These are phyloP conservation scores for Mechanitis messenoides DNA, from an alignment of 2,888 invertebrate genomes.

Conservation along the genomic window DNA sequence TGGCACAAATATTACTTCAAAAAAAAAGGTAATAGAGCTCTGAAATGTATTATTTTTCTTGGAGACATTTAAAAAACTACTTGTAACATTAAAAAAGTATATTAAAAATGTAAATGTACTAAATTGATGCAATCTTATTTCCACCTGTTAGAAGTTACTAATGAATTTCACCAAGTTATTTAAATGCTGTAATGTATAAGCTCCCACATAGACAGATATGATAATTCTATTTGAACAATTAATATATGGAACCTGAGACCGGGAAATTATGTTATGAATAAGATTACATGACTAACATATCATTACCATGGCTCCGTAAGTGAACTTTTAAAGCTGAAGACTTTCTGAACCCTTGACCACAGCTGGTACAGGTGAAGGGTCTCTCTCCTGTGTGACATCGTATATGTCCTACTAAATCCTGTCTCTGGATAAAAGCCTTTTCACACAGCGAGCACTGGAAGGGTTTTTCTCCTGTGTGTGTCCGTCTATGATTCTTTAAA, in stretches of 20 bases:
- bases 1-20: too few relatives aligned
- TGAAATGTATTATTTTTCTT: too few relatives aligned
- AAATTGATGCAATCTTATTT: too few relatives aligned
- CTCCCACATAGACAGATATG: background rate
- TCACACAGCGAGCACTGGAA: slow-evolving; percentile 75
- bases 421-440: slow-evolving; percentile 75
- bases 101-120: too few relatives aligned
- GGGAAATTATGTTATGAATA: slow-evolving; percentile 2
- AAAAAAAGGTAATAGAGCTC: too few relatives aligned
- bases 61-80: too few relatives aligned
- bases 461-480: slow-evolving; percentile 78
- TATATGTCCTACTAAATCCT: slow-evolving; percentile 74
- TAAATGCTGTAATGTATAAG: too few relatives aligned
- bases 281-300: slow-evolving; percentile 20
- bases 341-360: slow-evolving; percentile 73
- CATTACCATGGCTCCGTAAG: slow-evolving; percentile 57
- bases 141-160: too few relatives aligned
- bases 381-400: slow-evolving; percentile 74
- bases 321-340: slow-evolving; percentile 71
- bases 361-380: slow-evolving; percentile 63
- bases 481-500: slow-evolving; percentile 74
- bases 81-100: too few relatives aligned
- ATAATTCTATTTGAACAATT: background rate
- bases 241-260: background rate
- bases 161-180: too few relatives aligned